Percentiles rank a stretch among this genome's conserved stretches.
These are phyloP conservation scores for Phoenoteleia sp. DNA, from an alignment of 2,888 invertebrate species.

Conservation along the genomic window DNA sequence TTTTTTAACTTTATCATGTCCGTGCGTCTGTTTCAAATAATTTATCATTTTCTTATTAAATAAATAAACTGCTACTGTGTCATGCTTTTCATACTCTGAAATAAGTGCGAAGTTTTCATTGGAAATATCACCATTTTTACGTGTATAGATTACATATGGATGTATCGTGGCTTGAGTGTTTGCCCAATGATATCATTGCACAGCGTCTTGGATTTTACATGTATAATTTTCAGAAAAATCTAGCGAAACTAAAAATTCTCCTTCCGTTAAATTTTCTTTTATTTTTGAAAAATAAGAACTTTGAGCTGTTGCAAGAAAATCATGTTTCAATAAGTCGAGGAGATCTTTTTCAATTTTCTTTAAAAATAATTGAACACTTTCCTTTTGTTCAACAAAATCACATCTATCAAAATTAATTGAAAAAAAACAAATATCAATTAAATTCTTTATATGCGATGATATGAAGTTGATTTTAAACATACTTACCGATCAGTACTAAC, in stretches of 20 bases:
- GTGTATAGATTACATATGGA: constrained; percentile 11
- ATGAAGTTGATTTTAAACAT: neutral
- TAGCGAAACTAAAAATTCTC: too few species aligned
- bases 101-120: constrained; percentile 24
- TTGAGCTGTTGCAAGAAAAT: neutral
- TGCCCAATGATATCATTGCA: constrained; percentile 28
- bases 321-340: neutral
- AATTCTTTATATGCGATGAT: too few species aligned
- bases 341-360: constrained; percentile 1
- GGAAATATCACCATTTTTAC: constrained; percentile 1
- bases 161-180: constrained; percentile 29
- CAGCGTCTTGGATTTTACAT: constrained; percentile 31
- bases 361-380: too few species aligned
- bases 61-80: constrained; percentile 16
- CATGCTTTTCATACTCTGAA: constrained; percentile 28
- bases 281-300: neutral
- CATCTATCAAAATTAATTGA: too few species aligned
- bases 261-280: too few species aligned
- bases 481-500: constrained; percentile 13
- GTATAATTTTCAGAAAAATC: constrained; percentile 46
- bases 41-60: constrained; percentile 29
- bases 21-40: neutral
- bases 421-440: too few species aligned
- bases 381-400: too few species aligned
- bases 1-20: constrained; percentile 12